Percentiles rank a stretch among this genome's conserved stretches.
Conservation (phyloP, 2,113 vertebrate genomes). For the Carollia perspicillata region DNA sequence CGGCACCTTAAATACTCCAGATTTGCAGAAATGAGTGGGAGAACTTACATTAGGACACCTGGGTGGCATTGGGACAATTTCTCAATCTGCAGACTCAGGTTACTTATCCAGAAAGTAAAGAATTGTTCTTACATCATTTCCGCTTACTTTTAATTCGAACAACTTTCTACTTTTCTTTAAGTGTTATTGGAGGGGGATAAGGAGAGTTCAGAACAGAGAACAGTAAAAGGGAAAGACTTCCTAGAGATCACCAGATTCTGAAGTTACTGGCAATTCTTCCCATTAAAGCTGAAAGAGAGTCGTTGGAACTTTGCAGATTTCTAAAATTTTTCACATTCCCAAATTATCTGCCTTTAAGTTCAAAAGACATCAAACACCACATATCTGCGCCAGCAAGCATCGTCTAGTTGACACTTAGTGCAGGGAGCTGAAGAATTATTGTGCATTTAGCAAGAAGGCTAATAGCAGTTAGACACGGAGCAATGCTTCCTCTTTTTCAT, state of each 20-base stretch:
- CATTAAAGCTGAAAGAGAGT: background rate
- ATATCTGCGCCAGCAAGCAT: background rate
- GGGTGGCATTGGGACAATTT: background rate
- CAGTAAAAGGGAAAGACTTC: background rate
- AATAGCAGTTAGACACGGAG: background rate
- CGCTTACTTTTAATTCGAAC: background rate
- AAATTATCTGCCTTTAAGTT: background rate
- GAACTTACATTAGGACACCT: background rate
- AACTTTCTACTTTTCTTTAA: background rate
- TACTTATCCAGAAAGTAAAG: background rate
- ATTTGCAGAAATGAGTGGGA: background rate
- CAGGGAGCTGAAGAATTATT: background rate
- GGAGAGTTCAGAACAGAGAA: background rate
- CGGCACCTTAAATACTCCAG: background rate
- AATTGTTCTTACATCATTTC: background rate
- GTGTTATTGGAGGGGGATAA: background rate
- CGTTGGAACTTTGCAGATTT: background rate
- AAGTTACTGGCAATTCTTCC: background rate
- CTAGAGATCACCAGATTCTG: background rate
- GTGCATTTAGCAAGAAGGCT: background rate
- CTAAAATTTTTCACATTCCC: background rate
- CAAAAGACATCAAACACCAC: background rate
- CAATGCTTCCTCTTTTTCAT: slow-evolving; percentile 14
- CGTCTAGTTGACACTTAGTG: background rate
- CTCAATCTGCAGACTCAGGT: background rate